Base-by-base conservation (phyloP, 2,888 invertebrate species). In the Lasioglossum oenotherae region DNA sequence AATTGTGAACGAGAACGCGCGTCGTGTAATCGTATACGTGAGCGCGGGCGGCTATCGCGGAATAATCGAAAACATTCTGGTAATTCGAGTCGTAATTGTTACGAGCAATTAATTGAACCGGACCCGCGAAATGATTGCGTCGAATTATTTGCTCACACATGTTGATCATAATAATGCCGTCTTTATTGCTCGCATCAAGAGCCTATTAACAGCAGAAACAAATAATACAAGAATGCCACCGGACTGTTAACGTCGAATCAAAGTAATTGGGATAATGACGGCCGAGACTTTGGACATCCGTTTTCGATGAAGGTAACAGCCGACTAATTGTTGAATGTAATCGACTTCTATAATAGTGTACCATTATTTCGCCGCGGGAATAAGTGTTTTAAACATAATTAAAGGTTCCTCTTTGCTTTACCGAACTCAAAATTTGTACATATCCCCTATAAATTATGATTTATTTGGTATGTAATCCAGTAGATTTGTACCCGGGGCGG, bases 91-190 rank as follows among this genome's bases (percentile, higher is more conserved):
- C 16, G 16, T 69, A 35, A 81, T 81, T 81, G 53, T 74, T 5
- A 27, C 74, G 31, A 67, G 16, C 49, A 53, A 80, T 35, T 53
- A 71, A 74, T 71, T n/a, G 41, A 78, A 81, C n/a, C 71, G 44
- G 49, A 31, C 31, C 69, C 23, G 78, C 53, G 53, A 12, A 27
- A 74, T 69, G 38, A 53, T 27, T 35, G 19, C 19, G 4, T 2
- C 10, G 53, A 74, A 53, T 53, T 46, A 74, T 74, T 69, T 69
- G 27, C 27, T 35, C 8, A 46, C 74, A 35, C 4, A 38, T 35
- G 44, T 69, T 31, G 19, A 67, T 19, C 2, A 31, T 31, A 67
- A 35, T 67, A 35, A 67, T 67, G 35, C 19, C 8, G 67, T 67
- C 19, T 67, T 67, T 67, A 67, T 35, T 67, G 67, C 67, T 19